Conservation (phyloP, 2,888 invertebrate genomes). For the Archips xylosteana region DNA sequence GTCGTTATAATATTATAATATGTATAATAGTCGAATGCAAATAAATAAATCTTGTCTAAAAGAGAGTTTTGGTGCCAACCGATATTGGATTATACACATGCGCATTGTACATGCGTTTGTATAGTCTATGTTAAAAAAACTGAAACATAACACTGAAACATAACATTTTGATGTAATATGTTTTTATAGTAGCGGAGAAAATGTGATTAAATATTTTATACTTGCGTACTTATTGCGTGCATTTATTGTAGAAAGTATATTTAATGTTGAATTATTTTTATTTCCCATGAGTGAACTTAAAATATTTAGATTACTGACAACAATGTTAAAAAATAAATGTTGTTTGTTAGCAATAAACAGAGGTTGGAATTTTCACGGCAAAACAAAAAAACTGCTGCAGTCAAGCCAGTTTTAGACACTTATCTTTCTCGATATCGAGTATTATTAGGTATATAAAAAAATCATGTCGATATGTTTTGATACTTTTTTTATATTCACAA, state of each 20-base stretch:
- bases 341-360: slow-evolving; percentile 1
- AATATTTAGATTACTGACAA: slow-evolving; percentile 17
- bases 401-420: no score
- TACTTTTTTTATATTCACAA: no score
- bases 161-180: not conserved
- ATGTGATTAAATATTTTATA: slow-evolving; percentile 42
- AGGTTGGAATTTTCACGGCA: no score
- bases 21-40: not conserved
- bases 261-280: slow-evolving; percentile 1
- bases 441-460: no score
- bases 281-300: not conserved
- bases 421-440: no score
- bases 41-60: not conserved
- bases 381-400: no score
- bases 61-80: not conserved
- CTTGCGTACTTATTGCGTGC: slow-evolving; percentile 48
- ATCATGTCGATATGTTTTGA: no score
- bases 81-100: not conserved
- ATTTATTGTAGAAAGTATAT: slow-evolving; percentile 46
- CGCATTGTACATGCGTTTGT: not conserved
- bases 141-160: not conserved
- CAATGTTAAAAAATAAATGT: slow-evolving; percentile 2
- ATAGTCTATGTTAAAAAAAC: not conserved
- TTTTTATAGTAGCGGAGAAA: not conserved
- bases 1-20: not conserved